Base-by-base conservation (phyloP, 2,113 vertebrate species). In the Euleptes europaea region DNA sequence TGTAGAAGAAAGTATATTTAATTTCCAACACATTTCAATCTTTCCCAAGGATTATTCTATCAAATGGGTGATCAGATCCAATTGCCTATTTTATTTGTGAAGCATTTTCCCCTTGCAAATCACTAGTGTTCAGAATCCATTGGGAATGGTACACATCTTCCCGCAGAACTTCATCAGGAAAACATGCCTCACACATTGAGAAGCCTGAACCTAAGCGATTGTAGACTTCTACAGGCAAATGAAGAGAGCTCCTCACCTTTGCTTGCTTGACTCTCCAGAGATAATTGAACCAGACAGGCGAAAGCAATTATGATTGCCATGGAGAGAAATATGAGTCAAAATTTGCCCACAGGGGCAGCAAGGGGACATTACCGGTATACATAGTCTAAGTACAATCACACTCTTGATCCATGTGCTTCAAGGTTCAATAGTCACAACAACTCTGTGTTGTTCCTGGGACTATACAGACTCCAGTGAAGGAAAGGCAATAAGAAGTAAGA, bases 391-490 rank as follows among this genome's bases (percentile, higher is more conserved):
- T 38, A 72, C 60, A n/a, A 73, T 35, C 28, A 35, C 51, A 75
- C 82, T 19, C n/a, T 74, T 57, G 26, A 84, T 81, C 67, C 42
- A 17, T 23, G 23, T 72, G 51, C 17, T 71, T 42, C 73, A 80
- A 73, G 60, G 81, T 38, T 38, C 60, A 21, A 6, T 0, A 0
- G 69, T 31, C 23, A n/a, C 74, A 82, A 23, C 47, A 28, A 44
- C 67, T 0, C 0, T 11, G 66, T 40, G 60, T 73, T 81, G 67
- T 42, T 84, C 67, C 71, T 71, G 35, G 19, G 49, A 75, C n/a
- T 78, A 44, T 47, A 12, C 44, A 12, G 0, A 0, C 54, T 77
- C 26, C 54, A 77, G 0, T 0, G 33, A 40, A 12, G 72, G 40
- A 31, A 49, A 71, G 5, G 44, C 6, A 79, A 63, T 23, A 81